Conservation (phyloP, 1,140 invertebrate species). For the Portunus trituberculatus region DNA sequence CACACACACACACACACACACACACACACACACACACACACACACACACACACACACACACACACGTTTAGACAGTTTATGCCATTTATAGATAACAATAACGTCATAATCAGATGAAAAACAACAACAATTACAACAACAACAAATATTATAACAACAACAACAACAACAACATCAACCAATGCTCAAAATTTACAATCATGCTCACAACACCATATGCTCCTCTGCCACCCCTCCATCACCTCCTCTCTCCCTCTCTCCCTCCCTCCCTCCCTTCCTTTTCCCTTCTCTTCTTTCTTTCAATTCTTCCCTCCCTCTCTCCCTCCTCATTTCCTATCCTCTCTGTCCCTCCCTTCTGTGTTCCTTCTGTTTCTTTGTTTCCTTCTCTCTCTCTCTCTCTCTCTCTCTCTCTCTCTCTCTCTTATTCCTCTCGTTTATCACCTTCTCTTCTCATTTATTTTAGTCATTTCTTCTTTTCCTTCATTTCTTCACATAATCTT, state of each 20-base stretch:
- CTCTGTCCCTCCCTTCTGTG: not conserved
- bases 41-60: too few species aligned
- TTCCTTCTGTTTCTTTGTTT: not conserved
- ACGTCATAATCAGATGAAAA: too few species aligned
- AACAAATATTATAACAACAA: too few species aligned
- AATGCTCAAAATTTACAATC: too few species aligned
- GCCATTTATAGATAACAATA: too few species aligned
- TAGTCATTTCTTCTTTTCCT: not conserved
- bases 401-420: slow-evolving; percentile 49
- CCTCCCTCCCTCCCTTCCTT: not conserved
- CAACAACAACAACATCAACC: too few species aligned
- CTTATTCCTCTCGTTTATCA: not conserved
- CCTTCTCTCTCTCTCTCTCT: slow-evolving; percentile 16
- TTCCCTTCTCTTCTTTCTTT: not conserved
- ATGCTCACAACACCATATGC: too few species aligned
- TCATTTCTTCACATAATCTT: not conserved
- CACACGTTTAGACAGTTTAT: too few species aligned
- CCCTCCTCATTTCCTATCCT: not conserved
- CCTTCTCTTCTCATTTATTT: not conserved
- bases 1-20: too few species aligned
- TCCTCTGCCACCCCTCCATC: not conserved
- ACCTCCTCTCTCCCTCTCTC: not conserved
- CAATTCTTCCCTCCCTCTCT: not conserved
- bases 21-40: too few species aligned
- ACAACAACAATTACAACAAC: too few species aligned